These are phyloP conservation scores for Cremastobaeus sp. DNA, from an alignment of 2,888 invertebrate species.

Conservation along the genomic window DNA sequence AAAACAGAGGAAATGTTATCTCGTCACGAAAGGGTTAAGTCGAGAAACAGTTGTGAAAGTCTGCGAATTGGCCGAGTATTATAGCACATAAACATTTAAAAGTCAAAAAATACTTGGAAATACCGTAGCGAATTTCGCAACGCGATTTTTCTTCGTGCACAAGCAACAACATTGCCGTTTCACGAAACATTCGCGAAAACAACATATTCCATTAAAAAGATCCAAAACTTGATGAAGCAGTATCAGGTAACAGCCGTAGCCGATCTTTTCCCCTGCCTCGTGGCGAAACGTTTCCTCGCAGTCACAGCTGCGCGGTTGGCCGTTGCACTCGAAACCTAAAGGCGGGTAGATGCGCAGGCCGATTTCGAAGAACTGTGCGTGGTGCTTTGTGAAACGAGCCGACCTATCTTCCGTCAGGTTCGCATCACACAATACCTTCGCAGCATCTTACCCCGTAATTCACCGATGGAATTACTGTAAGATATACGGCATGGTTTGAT, in stretches of 20 bases:
- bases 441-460: slow-evolving; percentile 20
- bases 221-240: slow-evolving; percentile 48
- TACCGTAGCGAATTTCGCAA: not conserved
- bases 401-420: slow-evolving; percentile 54
- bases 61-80: too few relatives aligned
- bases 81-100: too few relatives aligned
- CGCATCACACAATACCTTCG: slow-evolving; percentile 35
- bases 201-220: slow-evolving; percentile 45
- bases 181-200: slow-evolving; percentile 25
- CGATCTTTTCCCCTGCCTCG: slow-evolving; percentile 37
- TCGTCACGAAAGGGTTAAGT: too few relatives aligned
- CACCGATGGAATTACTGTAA: slow-evolving; percentile 13
- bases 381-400: slow-evolving; percentile 53
- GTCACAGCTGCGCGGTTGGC: slow-evolving; percentile 56
- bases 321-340: slow-evolving; percentile 51
- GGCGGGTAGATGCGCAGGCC: slow-evolving; percentile 52
- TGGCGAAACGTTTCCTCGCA: slow-evolving; percentile 35
- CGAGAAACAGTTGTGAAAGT: too few relatives aligned
- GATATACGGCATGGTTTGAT: slow-evolving; percentile 4
- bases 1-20: too few relatives aligned
- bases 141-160: slow-evolving; percentile 4
- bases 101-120: too few relatives aligned
- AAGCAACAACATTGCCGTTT: not conserved
- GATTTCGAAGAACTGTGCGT: slow-evolving; percentile 54
- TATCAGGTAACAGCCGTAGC: slow-evolving; percentile 55